A percentile compares a stretch with the other conserved stretches of the same genome.
Evolutionary conservation across 2,113 vertebrate species (phyloP).

Genomic region (Datnioides undecimradiatus): DNA sequence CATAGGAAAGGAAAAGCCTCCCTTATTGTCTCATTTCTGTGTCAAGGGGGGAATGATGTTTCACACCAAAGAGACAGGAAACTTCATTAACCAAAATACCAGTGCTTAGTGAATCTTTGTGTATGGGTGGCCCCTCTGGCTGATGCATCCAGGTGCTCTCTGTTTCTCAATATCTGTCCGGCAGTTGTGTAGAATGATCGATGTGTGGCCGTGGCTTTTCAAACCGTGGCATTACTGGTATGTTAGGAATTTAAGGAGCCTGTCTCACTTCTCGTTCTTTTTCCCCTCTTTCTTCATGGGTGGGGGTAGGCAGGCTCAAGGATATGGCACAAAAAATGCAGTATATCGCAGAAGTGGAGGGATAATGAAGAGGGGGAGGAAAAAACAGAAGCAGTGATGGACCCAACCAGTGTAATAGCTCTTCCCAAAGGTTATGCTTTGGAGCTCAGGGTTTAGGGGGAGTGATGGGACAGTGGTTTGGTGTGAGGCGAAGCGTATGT

Average conservation of each 20-base stretch:
- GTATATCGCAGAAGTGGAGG: conserved; percentile 22
- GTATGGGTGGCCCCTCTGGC: conserved; percentile 33
- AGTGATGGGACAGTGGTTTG: background rate
- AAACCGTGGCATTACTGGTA: conserved; percentile 38
- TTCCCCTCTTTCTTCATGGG: background rate
- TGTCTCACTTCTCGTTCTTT: conserved; percentile 10
- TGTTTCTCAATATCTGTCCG: conserved; percentile 32
- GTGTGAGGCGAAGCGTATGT: conserved; percentile 20
- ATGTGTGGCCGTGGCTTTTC: conserved; percentile 15
- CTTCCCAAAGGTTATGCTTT: conserved; percentile 16
- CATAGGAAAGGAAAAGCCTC: background rate
- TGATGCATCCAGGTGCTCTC: conserved; percentile 42
- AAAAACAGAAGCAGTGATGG: conserved; percentile 15
- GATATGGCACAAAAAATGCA: background rate
- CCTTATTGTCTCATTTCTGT: conserved; percentile 25
- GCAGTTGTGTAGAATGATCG: conserved; percentile 17
- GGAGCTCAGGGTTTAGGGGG: conserved; percentile 16
- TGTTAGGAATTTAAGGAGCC: conserved; percentile 53
- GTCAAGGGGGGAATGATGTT: background rate
- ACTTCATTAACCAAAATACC: conserved; percentile 14
- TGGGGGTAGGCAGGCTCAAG: conserved; percentile 14
- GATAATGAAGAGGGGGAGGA: conserved; percentile 21
- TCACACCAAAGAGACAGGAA: conserved; percentile 4
- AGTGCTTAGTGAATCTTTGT: conserved; percentile 9
- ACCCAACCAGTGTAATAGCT: too few species aligned